phyloP scores from a whole-genome alignment of 2,888 invertebrate genomes.

The Diachrysia chrysitis region DNA sequence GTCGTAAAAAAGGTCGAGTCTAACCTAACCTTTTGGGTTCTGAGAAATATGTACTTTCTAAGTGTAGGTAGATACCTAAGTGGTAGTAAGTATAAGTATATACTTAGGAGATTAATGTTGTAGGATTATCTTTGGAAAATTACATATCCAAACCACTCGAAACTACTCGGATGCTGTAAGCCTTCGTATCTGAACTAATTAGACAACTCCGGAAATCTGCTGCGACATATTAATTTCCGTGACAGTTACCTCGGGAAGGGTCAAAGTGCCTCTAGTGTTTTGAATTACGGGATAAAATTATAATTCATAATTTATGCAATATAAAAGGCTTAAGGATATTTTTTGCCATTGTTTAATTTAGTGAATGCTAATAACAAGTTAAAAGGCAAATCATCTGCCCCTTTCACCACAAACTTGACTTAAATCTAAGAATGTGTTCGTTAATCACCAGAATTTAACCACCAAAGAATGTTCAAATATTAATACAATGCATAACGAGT shows the following conservation, averaged over 20 bases:
- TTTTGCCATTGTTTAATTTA: neutral
- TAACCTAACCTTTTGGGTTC: neutral
- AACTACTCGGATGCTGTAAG: neutral
- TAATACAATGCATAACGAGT: conserved; percentile 24
- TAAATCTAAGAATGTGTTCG: neutral
- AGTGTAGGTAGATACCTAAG: neutral
- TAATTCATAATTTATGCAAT: no score
- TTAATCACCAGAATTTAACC: neutral
- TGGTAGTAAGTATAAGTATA: no score
- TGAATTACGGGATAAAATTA: neutral
- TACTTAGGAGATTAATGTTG: no score
- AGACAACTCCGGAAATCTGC: neutral
- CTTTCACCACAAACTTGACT: neutral
- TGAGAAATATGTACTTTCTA: no score
- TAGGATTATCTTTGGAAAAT: neutral
- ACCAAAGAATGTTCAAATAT: conserved; percentile 22
- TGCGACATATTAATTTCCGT: conserved; percentile 2
- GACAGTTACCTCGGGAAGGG: neutral
- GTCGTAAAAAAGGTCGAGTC: neutral
- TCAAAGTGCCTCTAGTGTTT: neutral
- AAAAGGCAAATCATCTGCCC: neutral
- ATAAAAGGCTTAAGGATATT: no score
- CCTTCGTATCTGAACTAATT: neutral
- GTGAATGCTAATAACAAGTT: neutral
- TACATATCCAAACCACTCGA: neutral